A percentile compares a stretch with the other conserved stretches of the same genome.
Evolutionary conservation across 2,113 vertebrate genomes (phyloP).

Genomic region (Procavia capensis): DNA sequence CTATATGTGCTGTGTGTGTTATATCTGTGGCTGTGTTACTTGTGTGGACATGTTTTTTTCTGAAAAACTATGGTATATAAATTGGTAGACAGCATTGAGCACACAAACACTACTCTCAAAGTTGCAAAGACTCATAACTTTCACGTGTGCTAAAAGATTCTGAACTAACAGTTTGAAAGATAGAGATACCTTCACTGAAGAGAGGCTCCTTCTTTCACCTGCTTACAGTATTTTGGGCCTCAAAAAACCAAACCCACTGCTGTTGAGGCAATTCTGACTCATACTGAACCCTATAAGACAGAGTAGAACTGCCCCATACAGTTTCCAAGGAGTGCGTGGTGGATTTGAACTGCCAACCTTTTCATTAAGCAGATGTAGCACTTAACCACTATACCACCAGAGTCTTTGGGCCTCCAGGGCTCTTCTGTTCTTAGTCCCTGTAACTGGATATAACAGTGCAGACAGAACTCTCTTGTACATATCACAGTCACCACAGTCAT

Average conservation of each 20-base stretch:
- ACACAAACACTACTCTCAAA: not conserved
- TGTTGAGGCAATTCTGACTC: too few species aligned
- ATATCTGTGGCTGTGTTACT: too few species aligned
- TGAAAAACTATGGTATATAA: not conserved
- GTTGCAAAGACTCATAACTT: not conserved
- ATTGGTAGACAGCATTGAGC: not conserved
- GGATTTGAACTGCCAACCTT: too few species aligned
- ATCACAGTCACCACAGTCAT: not conserved
- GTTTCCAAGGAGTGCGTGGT: too few species aligned
- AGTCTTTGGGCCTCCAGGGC: not conserved
- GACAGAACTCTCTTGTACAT: not conserved
- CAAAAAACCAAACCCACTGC: too few species aligned
- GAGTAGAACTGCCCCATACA: too few species aligned
- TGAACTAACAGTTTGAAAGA: not conserved
- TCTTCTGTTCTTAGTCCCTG: not conserved
- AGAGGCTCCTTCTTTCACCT: not conserved
- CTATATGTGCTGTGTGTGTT: too few species aligned
- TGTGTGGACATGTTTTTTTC: too few species aligned
- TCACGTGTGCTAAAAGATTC: not conserved
- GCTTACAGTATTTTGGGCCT: not conserved
- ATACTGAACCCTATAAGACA: too few species aligned
- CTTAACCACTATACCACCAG: too few species aligned
- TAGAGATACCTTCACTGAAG: not conserved
- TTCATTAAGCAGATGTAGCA: too few species aligned
- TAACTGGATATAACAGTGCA: not conserved